These are phyloP conservation scores for Valencia hispanica DNA, from an alignment of 2,797 vertebrate genomes.

Conservation along the genomic window DNA sequence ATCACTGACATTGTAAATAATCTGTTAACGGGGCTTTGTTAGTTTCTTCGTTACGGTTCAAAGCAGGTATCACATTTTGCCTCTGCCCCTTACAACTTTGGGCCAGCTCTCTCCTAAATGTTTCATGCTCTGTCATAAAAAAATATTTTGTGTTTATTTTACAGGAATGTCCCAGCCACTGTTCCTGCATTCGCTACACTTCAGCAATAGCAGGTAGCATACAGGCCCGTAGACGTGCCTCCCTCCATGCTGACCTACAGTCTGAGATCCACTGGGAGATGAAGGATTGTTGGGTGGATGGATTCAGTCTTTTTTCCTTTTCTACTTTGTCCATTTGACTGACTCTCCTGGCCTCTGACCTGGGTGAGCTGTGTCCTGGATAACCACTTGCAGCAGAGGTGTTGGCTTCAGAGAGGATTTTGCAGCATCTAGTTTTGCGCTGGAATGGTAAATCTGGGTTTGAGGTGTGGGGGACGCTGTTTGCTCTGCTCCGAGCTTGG, in stretches of 20 bases:
- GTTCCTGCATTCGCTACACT: conserved; percentile 67
- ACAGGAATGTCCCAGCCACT: conserved; percentile 14
- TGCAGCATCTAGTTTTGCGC: conserved; percentile 75
- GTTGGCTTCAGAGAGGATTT: conserved; percentile 56
- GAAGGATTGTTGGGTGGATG: conserved; percentile 73
- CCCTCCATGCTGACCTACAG: conserved; percentile 85
- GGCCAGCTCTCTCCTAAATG: neutral
- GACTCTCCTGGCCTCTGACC: conserved; percentile 25
- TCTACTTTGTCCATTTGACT: conserved; percentile 8
- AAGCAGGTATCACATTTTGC: neutral
- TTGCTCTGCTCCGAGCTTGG: conserved; percentile 42
- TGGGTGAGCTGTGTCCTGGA: conserved; percentile 19
- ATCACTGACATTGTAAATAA: neutral
- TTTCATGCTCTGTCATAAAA: conserved; percentile 35
- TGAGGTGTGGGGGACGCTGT: conserved; percentile 73
- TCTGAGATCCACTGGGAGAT: conserved; percentile 87
- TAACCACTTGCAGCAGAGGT: conserved; percentile 31
- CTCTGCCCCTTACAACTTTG: neutral
- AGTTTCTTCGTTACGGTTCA: neutral
- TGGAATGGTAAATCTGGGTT: conserved; percentile 64
- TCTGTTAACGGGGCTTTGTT: neutral
- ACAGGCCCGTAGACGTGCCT: conserved; percentile 82
- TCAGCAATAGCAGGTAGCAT: conserved; percentile 88
- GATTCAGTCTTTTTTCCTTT: conserved; percentile 37
- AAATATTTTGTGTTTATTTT: neutral